Evolutionary conservation across 2,113 vertebrate genomes (phyloP).

Genomic region (Notiomystis cincta): DNA sequence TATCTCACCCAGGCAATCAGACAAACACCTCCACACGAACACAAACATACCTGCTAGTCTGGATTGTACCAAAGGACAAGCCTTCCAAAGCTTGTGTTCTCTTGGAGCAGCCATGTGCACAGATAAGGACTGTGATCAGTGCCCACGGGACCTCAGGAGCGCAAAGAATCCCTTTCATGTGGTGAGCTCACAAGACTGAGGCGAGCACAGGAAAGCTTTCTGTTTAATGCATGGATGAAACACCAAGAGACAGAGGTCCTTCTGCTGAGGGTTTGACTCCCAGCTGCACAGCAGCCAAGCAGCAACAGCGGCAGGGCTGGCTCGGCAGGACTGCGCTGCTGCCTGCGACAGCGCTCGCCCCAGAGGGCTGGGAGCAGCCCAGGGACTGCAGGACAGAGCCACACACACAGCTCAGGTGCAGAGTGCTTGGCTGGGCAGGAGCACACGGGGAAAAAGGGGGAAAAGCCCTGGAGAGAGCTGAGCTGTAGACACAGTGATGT

Average conservation of each 20-base stretch:
- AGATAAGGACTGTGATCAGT: slow-evolving; percentile 41
- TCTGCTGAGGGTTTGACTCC: slow-evolving; percentile 10
- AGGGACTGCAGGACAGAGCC: neutral
- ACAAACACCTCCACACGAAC: neutral
- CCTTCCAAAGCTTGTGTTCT: neutral
- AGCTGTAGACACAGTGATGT: neutral
- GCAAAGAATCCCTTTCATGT: slow-evolving; percentile 56
- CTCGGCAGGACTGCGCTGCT: neutral
- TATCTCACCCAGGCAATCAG: slow-evolving; percentile 33
- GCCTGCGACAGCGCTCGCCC: neutral
- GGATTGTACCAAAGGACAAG: slow-evolving; percentile 25
- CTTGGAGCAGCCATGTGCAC: neutral
- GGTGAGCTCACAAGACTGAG: slow-evolving; percentile 7
- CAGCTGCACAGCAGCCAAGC: neutral
- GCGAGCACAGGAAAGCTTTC: neutral
- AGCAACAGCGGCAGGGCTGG: neutral
- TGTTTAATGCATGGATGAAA: slow-evolving; percentile 28
- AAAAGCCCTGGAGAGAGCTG: neutral
- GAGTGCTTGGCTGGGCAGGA: neutral
- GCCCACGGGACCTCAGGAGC: neutral
- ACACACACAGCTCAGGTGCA: too few relatives aligned
- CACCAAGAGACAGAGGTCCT: neutral
- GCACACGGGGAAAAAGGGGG: neutral
- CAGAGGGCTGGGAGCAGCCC: neutral
- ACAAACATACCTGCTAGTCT: slow-evolving; percentile 55